Percentiles rank a stretch among this genome's conserved stretches.
Evolutionary conservation across 2,888 invertebrate species (phyloP).

Genomic region (Lapara coniferarum): DNA sequence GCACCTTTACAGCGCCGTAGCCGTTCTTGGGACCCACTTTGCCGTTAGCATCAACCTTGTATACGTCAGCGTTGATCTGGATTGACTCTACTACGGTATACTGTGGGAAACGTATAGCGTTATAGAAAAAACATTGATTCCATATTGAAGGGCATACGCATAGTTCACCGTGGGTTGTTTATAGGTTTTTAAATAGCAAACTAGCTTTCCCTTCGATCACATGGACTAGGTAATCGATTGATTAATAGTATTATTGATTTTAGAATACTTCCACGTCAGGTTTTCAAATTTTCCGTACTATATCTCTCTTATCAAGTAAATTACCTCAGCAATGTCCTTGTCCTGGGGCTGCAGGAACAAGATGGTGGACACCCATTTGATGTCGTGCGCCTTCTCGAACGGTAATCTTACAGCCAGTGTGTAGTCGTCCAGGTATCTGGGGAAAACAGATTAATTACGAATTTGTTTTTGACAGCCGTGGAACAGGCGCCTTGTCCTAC

Average conservation of each 20-base stretch:
- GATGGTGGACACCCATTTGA: constrained; percentile 74
- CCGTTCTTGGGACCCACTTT: constrained; percentile 62
- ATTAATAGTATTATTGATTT: too few species aligned
- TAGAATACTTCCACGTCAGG: too few species aligned
- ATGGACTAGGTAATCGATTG: too few species aligned
- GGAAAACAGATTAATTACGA: constrained; percentile 32
- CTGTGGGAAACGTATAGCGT: constrained; percentile 43
- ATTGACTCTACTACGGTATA: constrained; percentile 63
- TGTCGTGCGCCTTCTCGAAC: constrained; percentile 81
- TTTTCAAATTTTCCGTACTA: neutral
- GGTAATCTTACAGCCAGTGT: constrained; percentile 80
- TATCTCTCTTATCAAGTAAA: constrained; percentile 15
- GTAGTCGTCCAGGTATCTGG: constrained; percentile 75
- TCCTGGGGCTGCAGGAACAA: constrained; percentile 63
- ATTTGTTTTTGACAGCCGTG: neutral
- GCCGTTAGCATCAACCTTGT: constrained; percentile 74
- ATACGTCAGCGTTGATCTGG: constrained; percentile 81
- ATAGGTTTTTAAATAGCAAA: constrained; percentile 2
- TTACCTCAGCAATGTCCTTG: constrained; percentile 68
- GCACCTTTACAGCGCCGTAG: constrained; percentile 63
- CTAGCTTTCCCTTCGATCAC: neutral
- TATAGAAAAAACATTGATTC: neutral
- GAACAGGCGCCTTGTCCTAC: too few species aligned
- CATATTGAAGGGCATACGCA: neutral
- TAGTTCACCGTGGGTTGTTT: neutral